Evolutionary conservation across 2,113 vertebrate species (phyloP).

Genomic region (Rhinoderma darwinii): DNA sequence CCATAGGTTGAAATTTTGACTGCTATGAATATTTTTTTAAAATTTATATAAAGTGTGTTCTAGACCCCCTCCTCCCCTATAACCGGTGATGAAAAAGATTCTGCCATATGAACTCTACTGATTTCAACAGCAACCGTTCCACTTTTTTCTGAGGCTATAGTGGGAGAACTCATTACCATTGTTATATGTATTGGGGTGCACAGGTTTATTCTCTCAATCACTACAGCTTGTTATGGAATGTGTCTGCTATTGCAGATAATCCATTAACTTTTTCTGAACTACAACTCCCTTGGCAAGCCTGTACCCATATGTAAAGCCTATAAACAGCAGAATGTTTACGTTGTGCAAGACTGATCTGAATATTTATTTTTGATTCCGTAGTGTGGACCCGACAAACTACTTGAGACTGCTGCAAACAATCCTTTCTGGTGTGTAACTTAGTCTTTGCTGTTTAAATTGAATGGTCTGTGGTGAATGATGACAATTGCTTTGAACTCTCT

Average conservation of each 20-base stretch:
- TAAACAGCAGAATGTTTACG: too few relatives aligned
- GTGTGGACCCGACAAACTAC: too few relatives aligned
- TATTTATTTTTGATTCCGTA: too few relatives aligned
- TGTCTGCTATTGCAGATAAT: too few relatives aligned
- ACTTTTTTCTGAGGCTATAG: conserved; percentile 61
- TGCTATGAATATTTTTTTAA: not conserved
- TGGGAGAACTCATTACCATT: not conserved
- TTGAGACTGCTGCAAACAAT: not conserved
- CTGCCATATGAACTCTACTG: conserved; percentile 68
- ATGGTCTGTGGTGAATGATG: conserved; percentile 69
- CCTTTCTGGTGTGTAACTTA: not conserved
- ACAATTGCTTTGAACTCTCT: conserved; percentile 80
- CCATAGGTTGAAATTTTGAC: not conserved
- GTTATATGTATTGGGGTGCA: too few relatives aligned
- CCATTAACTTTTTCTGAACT: too few relatives aligned
- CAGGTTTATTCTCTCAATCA: too few relatives aligned
- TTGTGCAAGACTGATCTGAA: too few relatives aligned
- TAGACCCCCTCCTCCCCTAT: not conserved
- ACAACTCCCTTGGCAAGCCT: too few relatives aligned
- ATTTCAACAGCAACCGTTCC: conserved; percentile 67
- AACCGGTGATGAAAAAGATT: conserved; percentile 69
- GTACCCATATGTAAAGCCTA: too few relatives aligned
- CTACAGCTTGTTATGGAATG: too few relatives aligned
- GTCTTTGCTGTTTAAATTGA: not conserved
- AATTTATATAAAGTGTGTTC: too few relatives aligned